Conservation (phyloP, 2,888 invertebrate species). For the Agrypnus murinus region DNA sequence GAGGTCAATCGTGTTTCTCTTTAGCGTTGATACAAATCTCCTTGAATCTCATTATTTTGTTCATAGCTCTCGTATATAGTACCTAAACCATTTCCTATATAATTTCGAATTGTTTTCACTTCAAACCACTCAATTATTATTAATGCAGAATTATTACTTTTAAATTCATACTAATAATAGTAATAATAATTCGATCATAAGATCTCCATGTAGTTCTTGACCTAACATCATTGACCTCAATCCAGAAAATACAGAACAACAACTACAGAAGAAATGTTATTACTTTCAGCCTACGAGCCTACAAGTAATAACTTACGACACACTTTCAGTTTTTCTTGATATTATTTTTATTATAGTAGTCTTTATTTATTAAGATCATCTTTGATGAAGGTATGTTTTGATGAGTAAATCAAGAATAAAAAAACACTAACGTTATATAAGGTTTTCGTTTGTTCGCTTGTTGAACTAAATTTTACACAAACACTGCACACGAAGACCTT, state of each 20-base stretch:
- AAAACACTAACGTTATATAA: no score
- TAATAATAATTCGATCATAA: not conserved
- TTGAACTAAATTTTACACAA: no score
- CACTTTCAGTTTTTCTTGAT: not conserved
- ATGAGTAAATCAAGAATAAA: no score
- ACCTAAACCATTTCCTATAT: not conserved
- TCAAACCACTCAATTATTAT: no score
- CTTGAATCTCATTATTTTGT: slow-evolving; percentile 40
- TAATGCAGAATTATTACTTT: no score
- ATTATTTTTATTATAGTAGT: no score
- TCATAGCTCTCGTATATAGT: no score
- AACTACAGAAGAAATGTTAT: not conserved
- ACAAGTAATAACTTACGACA: not conserved
- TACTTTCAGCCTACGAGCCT: not conserved
- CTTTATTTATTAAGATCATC: no score
- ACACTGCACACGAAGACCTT: no score
- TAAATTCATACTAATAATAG: not conserved
- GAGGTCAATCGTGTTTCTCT: slow-evolving; percentile 46
- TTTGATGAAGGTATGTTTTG: no score
- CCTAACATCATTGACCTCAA: slow-evolving; percentile 33
- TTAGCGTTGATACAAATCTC: slow-evolving; percentile 41
- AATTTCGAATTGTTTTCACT: no score
- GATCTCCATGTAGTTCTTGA: slow-evolving; percentile 28
- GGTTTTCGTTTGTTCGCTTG: no score
- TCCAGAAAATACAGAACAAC: slow-evolving; percentile 26